Evolutionary conservation across 2,797 vertebrate species (phyloP), one percentile per base, ranked within the genome.

Genomic region (Acrossocheilus fasciatus): DNA sequence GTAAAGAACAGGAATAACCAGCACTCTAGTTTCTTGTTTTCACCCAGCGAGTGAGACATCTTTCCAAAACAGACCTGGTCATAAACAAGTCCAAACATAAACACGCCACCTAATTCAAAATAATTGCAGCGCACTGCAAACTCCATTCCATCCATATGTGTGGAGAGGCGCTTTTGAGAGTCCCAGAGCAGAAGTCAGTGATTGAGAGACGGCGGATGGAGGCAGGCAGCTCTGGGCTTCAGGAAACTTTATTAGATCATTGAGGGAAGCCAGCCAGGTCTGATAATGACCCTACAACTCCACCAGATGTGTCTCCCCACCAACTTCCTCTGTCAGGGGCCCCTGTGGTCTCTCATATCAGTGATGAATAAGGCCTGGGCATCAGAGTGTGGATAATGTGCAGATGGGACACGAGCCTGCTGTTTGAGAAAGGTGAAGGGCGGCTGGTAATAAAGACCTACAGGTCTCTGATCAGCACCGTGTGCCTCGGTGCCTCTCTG

Each of bases 251-350:
- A 90, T 92, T 91, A 90, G 91, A 93, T 82, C 77, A 78, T 87
- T 79, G 57, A 88, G 82, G 85, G 86, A 85, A 90, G 89, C 92
- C 91, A 92, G 90, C 90, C 90, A 88, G 85, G 89, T 88, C 90
- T 77, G 88, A 92, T 94, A 94, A 94, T 86, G 77, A 88, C 90
- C 80, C 62, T 82, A 88, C 88, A 91, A 88, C 89, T 84, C 36
- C 85, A 89, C 88, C 88, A 91, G 90, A 93, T 87, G 87, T 80
- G 89, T 91, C 86, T 83, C 87, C 83, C 88, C 88, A 62, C 87
- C 86, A 69, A 75, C 82, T 82, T 86, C 80, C 50, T 4, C 82
- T 59, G 82, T 87, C 83, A 69, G 77, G 86, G 70, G 74, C 72
- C 87, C 87, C 76, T 86, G 86, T 72, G 81, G 59, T 87, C 82